Evolutionary conservation across 2,888 invertebrate genomes (phyloP), one percentile per base, ranked within the genome.

Genomic region (Adineta ricciae): DNA sequence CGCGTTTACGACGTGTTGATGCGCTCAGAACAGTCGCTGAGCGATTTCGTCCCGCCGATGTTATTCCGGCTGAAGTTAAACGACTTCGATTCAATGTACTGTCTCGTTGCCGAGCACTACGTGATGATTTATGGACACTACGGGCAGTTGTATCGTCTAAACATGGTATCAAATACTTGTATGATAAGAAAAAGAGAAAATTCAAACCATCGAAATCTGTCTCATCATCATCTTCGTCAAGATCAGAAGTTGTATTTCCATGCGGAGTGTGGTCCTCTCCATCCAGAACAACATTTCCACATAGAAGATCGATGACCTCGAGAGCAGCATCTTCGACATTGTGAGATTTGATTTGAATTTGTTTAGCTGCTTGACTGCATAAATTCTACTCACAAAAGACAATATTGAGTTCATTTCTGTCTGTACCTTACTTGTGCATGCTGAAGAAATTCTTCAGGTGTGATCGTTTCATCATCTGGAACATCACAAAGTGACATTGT

Each of bases 391-490:
- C 8, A 46, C 11, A 46, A 46, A 46, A 46, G 8, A 5, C n/a
- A 24, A 64, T 5, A 64, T n/a, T n/a, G n/a, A 56, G 8, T n/a
- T 86, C 7, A 87, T 84, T 78, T 84, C 16, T 83, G n/a, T 36
- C 87, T 86, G 91, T 90, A 24, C 3, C 41, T 78, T 78, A 78
- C 78, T 90, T 95, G 95, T 9, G 94, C 95, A 87, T 93, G 93
- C 88, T 95, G 94, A 84, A 95, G 92, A 91, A 96, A 96, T 87
- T 94, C 93, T 86, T 95, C 95, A 54, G 95, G 93, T 0, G 93
- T 93, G 95, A 96, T 96, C 0, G 95, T 94, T 85, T 94, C 93
- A 87, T 94, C 94, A 90, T 93, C 93, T 21, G 96, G 96, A 85
- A 96, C 90, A 82, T 94, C 93, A 87, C 95, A 94, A 84, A 97